Evolutionary conservation across 2,113 vertebrate genomes (phyloP).

Genomic region (Ornithorhynchus anatinus): DNA sequence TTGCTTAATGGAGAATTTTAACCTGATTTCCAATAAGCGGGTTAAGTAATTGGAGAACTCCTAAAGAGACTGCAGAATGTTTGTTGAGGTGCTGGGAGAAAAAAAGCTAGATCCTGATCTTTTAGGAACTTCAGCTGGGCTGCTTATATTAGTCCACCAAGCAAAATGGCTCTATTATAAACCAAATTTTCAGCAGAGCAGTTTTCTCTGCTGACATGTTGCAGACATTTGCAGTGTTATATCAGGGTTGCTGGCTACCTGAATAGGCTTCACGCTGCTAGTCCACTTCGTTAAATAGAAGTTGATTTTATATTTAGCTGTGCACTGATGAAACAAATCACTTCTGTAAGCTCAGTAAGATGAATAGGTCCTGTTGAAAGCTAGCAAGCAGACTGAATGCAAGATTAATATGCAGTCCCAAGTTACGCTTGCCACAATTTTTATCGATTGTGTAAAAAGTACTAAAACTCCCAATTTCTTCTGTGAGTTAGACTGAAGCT

Average conservation of each 20-base stretch:
- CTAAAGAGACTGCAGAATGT: background rate
- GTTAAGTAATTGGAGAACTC: constrained; percentile 15
- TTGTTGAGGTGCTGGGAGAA: constrained; percentile 13
- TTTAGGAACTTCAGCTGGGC: constrained; percentile 16
- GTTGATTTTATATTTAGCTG: constrained; percentile 70
- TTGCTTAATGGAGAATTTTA: constrained; percentile 26
- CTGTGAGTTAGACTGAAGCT: constrained; percentile 58
- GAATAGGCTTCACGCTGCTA: constrained; percentile 54
- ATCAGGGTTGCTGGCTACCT: constrained; percentile 33
- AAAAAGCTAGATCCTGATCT: background rate
- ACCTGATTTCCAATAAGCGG: constrained; percentile 18
- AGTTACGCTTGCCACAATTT: constrained; percentile 67
- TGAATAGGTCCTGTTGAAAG: constrained; percentile 67
- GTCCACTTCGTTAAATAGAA: constrained; percentile 69
- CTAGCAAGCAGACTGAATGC: constrained; percentile 57
- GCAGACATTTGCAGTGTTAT: constrained; percentile 7
- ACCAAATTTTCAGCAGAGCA: constrained; percentile 3
- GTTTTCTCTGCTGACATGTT: constrained; percentile 14
- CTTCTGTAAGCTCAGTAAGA: constrained; percentile 63
- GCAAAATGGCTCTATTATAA: constrained; percentile 3
- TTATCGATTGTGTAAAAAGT: constrained; percentile 70
- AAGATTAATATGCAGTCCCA: constrained; percentile 77
- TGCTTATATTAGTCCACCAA: constrained; percentile 5
- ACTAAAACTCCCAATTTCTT: constrained; percentile 48
- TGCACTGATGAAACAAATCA: constrained; percentile 70